Conservation (phyloP, 2,797 vertebrate species). For the Gallinago solitaria region DNA sequence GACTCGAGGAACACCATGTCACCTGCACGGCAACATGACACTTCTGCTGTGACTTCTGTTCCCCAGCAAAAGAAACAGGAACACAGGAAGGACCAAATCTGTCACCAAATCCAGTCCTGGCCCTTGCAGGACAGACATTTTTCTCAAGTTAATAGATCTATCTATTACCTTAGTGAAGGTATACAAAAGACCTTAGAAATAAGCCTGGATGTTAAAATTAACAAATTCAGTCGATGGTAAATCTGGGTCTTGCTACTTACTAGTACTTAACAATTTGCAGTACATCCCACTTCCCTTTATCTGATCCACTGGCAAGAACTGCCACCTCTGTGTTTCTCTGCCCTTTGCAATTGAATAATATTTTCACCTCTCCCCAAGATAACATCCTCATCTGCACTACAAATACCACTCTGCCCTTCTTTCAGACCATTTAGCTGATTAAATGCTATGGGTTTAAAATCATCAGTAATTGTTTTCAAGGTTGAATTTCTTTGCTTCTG, state of each 20-base stretch:
- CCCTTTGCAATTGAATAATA: neutral
- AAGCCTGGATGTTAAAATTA: neutral
- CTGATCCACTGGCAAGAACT: neutral
- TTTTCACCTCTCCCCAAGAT: neutral
- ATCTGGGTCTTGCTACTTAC: neutral
- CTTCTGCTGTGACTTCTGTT: neutral
- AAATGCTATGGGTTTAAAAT: neutral
- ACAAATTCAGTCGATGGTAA: neutral
- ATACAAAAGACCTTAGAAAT: neutral
- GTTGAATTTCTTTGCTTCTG: neutral
- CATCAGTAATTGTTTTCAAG: neutral
- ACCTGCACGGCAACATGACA: neutral
- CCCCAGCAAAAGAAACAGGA: neutral
- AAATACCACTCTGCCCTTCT: neutral
- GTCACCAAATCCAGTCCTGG: neutral
- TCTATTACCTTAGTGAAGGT: neutral
- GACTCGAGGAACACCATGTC: rapidly evolving
- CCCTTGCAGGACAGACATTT: neutral
- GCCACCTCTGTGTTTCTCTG: neutral
- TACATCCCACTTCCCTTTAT: neutral
- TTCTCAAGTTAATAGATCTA: neutral
- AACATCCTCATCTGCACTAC: neutral
- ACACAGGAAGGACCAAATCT: neutral
- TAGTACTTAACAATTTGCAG: neutral
- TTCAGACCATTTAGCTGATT: neutral